A percentile compares a stretch with the other conserved stretches of the same genome.
Conservation (phyloP, 2,113 vertebrate species). For the Phocoena sinus region DNA sequence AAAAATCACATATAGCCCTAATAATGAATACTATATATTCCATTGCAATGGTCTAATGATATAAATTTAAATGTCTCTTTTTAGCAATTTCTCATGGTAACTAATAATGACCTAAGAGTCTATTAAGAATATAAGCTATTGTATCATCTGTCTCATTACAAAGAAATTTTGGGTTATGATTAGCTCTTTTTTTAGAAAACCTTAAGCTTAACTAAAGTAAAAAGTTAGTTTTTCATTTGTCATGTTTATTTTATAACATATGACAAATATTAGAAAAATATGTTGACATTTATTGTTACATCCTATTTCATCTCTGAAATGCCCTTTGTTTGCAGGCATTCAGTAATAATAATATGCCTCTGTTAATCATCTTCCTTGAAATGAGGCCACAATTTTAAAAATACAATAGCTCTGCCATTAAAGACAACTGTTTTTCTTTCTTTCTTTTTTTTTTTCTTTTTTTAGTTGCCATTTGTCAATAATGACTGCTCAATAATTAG, state of each 20-base stretch:
- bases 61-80: not conserved
- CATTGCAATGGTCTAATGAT: not conserved
- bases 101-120: not conserved
- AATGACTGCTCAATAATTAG: not conserved
- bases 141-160: not conserved
- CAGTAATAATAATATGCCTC: not conserved
- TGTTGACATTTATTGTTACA: not conserved
- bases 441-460: too few relatives aligned
- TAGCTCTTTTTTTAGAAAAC: not conserved
- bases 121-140: not conserved
- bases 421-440: not conserved
- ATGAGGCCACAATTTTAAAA: not conserved
- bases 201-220: not conserved
- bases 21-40: not conserved
- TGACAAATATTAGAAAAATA: conserved; percentile 16
- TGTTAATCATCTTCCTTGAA: not conserved
- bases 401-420: not conserved
- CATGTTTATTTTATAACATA: not conserved
- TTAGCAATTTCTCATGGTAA: not conserved
- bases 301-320: not conserved
- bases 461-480: not conserved
- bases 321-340: not conserved
- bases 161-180: not conserved
- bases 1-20: not conserved
- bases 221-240: not conserved